These are phyloP conservation scores for Xiphophorus maculatus DNA, from an alignment of 2,113 vertebrate species.

Conservation along the genomic window DNA sequence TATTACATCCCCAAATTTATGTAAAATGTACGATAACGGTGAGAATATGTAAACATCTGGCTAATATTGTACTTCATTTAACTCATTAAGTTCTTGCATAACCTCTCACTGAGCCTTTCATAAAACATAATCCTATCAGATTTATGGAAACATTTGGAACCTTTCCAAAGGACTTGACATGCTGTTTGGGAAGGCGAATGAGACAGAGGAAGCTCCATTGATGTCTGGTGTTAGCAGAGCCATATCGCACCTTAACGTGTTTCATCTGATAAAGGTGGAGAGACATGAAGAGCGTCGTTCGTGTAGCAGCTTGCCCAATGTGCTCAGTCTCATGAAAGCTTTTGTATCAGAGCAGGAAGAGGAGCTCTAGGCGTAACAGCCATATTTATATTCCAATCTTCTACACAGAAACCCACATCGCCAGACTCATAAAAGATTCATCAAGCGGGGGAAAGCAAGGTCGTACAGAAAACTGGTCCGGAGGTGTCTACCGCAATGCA, in stretches of 20 bases:
- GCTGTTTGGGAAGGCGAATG: slow-evolving; percentile 28
- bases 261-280: slow-evolving; percentile 52
- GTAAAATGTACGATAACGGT: no score
- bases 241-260: slow-evolving; percentile 37
- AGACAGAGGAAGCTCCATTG: slow-evolving; percentile 42
- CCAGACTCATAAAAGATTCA: slow-evolving; percentile 85
- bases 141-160: no score
- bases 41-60: no score
- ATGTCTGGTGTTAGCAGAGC: slow-evolving; percentile 27
- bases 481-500: slow-evolving; percentile 71
- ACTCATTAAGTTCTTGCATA: no score
- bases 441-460: slow-evolving; percentile 79
- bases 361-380: slow-evolving; percentile 72
- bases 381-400: slow-evolving; percentile 86
- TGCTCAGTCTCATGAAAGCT: slow-evolving; percentile 69
- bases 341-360: slow-evolving; percentile 72
- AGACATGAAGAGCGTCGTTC: slow-evolving; percentile 54
- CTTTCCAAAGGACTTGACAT: neutral
- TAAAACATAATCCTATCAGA: no score
- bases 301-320: slow-evolving; percentile 65
- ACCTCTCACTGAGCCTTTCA: no score
- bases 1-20: no score
- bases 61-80: no score
- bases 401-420: slow-evolving; percentile 80
- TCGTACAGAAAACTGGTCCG: slow-evolving; percentile 77